A percentile compares a stretch with the other conserved stretches of the same genome.
phyloP scores from a whole-genome alignment of 30 jellyfish, hydroid and myxozoan species.

The Catostylus mosaicus region DNA sequence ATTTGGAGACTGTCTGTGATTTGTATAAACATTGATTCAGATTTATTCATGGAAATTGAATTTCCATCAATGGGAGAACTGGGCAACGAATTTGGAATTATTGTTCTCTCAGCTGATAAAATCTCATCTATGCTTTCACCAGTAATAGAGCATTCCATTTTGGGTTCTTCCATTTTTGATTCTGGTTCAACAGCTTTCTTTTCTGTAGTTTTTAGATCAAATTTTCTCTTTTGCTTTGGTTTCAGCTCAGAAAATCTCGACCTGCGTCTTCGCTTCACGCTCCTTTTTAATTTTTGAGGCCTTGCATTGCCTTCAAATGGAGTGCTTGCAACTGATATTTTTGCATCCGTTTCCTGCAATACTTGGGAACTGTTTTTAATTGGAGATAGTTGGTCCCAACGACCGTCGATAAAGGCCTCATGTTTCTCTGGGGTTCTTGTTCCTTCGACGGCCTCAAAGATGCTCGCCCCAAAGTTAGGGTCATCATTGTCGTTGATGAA shows the following conservation, averaged over 20 bases:
- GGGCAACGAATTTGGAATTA: conserved; percentile 29
- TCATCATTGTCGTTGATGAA: background rate
- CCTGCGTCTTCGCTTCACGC: conserved; percentile 48
- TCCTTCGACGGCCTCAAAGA: background rate
- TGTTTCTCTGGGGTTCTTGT: background rate
- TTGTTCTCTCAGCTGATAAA: conserved; percentile 10
- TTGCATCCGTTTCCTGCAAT: background rate
- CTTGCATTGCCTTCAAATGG: conserved; percentile 6
- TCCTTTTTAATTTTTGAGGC: background rate
- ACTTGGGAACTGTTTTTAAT: conserved; percentile 9
- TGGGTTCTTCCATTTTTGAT: too few relatives aligned
- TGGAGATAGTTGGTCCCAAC: conserved; percentile 47
- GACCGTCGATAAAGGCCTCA: conserved; percentile 43
- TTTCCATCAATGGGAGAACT: background rate
- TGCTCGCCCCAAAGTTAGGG: background rate
- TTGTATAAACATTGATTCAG: background rate
- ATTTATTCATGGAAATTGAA: background rate
- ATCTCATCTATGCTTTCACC: conserved; percentile 25
- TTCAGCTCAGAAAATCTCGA: conserved; percentile 28
- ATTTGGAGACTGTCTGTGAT: conserved; percentile 32
- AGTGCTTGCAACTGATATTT: conserved; percentile 37
- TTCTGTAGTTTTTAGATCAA: background rate
- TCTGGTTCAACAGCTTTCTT: background rate
- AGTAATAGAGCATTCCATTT: background rate
- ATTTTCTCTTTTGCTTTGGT: conserved; percentile 25